phyloP scores from a whole-genome alignment of 2,797 vertebrate species.

The Morus bassanus region DNA sequence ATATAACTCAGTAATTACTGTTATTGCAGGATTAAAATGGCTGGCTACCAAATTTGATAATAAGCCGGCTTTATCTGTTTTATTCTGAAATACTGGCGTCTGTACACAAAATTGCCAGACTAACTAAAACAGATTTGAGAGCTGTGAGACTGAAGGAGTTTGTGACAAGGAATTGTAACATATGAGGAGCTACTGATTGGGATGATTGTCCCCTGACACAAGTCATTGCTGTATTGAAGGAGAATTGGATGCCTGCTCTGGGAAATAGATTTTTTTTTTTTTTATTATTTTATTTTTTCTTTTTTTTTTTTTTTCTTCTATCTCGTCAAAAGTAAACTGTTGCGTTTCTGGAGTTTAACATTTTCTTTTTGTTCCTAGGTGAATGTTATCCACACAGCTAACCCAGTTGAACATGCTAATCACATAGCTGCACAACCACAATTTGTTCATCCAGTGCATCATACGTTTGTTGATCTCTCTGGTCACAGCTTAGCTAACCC shows the following conservation, averaged over 20 bases:
- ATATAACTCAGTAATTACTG: not conserved
- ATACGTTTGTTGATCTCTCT: conserved; percentile 91
- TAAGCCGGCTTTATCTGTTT: not conserved
- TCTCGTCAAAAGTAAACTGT: not conserved
- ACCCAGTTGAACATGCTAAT: conserved; percentile 87
- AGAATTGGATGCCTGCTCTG: not conserved
- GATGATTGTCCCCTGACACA: not conserved
- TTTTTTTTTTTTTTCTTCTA: not conserved
- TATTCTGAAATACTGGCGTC: not conserved
- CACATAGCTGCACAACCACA: conserved; percentile 92
- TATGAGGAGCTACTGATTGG: not conserved
- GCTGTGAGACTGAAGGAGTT: not conserved
- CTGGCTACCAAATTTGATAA: not conserved
- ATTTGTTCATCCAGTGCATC: conserved; percentile 93
- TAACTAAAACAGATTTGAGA: not conserved
- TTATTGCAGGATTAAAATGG: not conserved
- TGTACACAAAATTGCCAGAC: not conserved
- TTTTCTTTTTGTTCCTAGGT: conserved; percentile 75
- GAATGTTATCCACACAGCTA: conserved; percentile 95
- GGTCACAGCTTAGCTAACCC: conserved; percentile 94
- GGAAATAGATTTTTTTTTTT: not conserved
- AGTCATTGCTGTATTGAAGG: not conserved
- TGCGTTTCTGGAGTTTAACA: not conserved
- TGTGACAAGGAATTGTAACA: not conserved
- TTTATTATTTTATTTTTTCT: too few relatives aligned